phyloP scores from a whole-genome alignment of 2,113 vertebrate genomes.

The Aspidoscelis tigris region DNA sequence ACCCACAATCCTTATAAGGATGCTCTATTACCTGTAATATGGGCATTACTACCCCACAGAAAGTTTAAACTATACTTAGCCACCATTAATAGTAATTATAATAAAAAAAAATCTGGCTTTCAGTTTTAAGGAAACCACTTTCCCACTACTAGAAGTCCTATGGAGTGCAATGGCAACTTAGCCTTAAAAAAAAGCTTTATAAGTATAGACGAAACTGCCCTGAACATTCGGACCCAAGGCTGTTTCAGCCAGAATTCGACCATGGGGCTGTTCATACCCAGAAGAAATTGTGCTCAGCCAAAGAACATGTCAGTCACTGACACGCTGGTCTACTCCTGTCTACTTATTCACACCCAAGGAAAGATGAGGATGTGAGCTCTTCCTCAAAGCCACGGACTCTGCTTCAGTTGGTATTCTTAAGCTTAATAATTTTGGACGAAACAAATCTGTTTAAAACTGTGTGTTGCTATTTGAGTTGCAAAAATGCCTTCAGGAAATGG shows the following conservation, averaged over 20 bases:
- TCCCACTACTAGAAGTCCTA: conserved; percentile 57
- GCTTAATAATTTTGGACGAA: neutral
- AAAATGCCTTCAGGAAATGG: neutral
- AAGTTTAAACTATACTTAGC: conserved; percentile 59
- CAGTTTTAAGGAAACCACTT: conserved; percentile 46
- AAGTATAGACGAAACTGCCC: conserved; percentile 25
- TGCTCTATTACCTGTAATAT: conserved; percentile 56
- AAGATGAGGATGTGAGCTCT: conserved; percentile 57
- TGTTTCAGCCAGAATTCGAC: conserved; percentile 55
- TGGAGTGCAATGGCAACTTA: conserved; percentile 70
- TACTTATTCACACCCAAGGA: conserved; percentile 16
- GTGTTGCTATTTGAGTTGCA: neutral
- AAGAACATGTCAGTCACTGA: accelerated
- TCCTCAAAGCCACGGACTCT: neutral
- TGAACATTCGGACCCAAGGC: conserved; percentile 32
- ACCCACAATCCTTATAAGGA: conserved; percentile 59
- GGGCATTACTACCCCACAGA: conserved; percentile 40
- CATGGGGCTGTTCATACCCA: neutral
- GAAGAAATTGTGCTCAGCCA: conserved; percentile 19
- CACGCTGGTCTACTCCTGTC: conserved; percentile 21
- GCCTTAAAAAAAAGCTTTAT: conserved; percentile 31
- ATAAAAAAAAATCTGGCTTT: conserved; percentile 60
- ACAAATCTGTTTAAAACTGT: too few species aligned
- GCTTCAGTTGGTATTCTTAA: neutral
- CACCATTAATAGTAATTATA: conserved; percentile 8